phyloP scores from a whole-genome alignment of 2,888 invertebrate species.

The Morpho deidamia region DNA sequence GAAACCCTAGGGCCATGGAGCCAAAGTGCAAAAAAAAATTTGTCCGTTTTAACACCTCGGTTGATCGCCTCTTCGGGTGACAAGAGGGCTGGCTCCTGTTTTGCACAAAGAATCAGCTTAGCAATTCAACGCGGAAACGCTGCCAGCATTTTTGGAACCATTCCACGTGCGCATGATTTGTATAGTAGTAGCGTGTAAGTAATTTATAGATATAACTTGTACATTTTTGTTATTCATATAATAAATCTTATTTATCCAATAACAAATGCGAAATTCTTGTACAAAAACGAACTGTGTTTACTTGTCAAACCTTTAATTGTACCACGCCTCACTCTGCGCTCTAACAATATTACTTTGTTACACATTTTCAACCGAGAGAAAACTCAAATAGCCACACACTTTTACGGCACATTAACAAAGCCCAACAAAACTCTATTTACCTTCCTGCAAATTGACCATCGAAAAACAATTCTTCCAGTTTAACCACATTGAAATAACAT shows the following conservation, averaged over 20 bases:
- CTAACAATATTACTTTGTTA: slow-evolving; percentile 2
- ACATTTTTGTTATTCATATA: not conserved
- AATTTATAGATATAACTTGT: too few species aligned
- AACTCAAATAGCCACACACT: slow-evolving; percentile 13
- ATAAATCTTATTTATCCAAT: not conserved
- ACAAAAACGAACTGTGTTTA: not conserved
- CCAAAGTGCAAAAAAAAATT: too few species aligned
- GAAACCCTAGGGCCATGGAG: too few species aligned
- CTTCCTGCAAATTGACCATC: slow-evolving; percentile 28
- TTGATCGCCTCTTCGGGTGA: too few species aligned
- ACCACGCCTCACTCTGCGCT: not conserved
- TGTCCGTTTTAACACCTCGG: too few species aligned
- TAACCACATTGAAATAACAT: slow-evolving; percentile 71
- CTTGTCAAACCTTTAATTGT: slow-evolving; percentile 1
- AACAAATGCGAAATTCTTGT: not conserved
- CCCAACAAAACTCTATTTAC: slow-evolving; percentile 24
- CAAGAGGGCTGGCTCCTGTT: too few species aligned
- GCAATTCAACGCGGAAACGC: too few species aligned
- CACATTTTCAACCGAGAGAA: slow-evolving; percentile 4
- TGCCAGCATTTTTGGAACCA: too few species aligned
- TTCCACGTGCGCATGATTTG: too few species aligned
- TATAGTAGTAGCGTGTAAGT: too few species aligned
- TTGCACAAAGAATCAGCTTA: too few species aligned
- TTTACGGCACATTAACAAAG: slow-evolving; percentile 17
- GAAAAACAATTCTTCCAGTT: slow-evolving; percentile 40